Conservation (phyloP, 2,113 vertebrate genomes). For the Hippoglossus stenolepis region DNA sequence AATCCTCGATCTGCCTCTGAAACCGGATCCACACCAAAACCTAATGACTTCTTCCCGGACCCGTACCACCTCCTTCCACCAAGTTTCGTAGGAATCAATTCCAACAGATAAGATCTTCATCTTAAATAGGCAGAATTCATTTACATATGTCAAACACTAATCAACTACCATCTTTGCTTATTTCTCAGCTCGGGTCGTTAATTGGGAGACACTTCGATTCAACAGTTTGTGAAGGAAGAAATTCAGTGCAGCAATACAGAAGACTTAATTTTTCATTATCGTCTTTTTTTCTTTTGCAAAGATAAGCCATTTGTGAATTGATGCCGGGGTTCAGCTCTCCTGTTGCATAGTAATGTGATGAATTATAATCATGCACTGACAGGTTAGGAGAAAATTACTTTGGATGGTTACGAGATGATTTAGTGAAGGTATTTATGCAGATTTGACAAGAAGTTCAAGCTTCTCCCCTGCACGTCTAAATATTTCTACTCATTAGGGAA, state of each 20-base stretch:
- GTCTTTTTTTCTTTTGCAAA: slow-evolving; percentile 39
- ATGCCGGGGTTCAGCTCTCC: slow-evolving; percentile 55
- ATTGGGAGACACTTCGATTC: slow-evolving; percentile 43
- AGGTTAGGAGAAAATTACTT: slow-evolving; percentile 45
- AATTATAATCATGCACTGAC: slow-evolving; percentile 59
- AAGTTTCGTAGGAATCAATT: neutral
- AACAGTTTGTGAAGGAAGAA: slow-evolving; percentile 18
- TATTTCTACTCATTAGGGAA: neutral
- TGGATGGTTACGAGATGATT: slow-evolving; percentile 23
- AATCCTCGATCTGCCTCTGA: too few relatives aligned
- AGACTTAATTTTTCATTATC: slow-evolving; percentile 60
- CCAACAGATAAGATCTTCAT: neutral
- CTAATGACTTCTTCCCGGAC: too few relatives aligned
- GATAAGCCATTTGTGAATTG: slow-evolving; percentile 72
- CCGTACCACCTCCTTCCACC: too few relatives aligned
- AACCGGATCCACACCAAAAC: too few relatives aligned
- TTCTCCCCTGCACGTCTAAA: slow-evolving; percentile 11
- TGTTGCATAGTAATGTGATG: slow-evolving; percentile 58
- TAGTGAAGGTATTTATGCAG: slow-evolving; percentile 9
- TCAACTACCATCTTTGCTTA: slow-evolving; percentile 34
- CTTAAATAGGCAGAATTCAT: slow-evolving; percentile 14
- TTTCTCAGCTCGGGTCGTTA: slow-evolving; percentile 29
- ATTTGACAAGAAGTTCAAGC: slow-evolving; percentile 9
- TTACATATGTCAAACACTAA: slow-evolving; percentile 30
- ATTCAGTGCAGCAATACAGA: slow-evolving; percentile 43